Base-by-base conservation (phyloP, 2,888 invertebrate genomes). In the Agriopis leucophaearia region DNA sequence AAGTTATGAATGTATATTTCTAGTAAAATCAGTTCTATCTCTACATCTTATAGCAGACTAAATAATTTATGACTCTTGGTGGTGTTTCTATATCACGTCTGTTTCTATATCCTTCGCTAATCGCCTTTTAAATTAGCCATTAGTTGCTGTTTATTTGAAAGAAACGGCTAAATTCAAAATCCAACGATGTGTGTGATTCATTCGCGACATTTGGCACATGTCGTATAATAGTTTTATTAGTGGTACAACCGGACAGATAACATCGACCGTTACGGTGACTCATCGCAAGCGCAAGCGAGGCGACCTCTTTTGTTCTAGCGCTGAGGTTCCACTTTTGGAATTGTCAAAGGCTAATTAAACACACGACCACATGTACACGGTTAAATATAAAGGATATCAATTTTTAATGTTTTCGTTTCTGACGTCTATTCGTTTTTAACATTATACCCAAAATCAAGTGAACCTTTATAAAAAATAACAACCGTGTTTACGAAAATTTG, bases 261-360 rank as follows among this genome's bases (percentile, higher is more conserved):
- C 69, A 48, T 44, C 74, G 78, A 78, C 83, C 83, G 82, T 82
- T 82, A 81, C 73, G 35, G 73, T 82, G 82, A 82, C 55, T 82
- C 82, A 82, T 55, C 44, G 44, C 52, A 42, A 65, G 42, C 44
- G 44, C 52, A 42, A 65, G 42, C 51, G 52, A 51, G n/a, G 61
- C 64, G 64, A 64, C 59, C 57, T 63, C 70, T 75, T 70, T 73
- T 75, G 70, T 75, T 72, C 73, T 69, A 63, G 56, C 42, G 61
- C 61, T 59, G 18, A 67, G 47, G 44, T 58, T 51, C 58, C 36
- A 55, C n/a, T 59, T 67, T 50, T 45, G 48, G 35, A 52, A 44
- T 59, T 40, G 15, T 42, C 16, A 15, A n/a, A 18, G 27, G 27
- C 27, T 27, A 27, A 27, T 27, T 27, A 27, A 27, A 27, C 27